phyloP scores from a whole-genome alignment of 2,888 invertebrate species.

The Ormyrus nitidulus region DNA sequence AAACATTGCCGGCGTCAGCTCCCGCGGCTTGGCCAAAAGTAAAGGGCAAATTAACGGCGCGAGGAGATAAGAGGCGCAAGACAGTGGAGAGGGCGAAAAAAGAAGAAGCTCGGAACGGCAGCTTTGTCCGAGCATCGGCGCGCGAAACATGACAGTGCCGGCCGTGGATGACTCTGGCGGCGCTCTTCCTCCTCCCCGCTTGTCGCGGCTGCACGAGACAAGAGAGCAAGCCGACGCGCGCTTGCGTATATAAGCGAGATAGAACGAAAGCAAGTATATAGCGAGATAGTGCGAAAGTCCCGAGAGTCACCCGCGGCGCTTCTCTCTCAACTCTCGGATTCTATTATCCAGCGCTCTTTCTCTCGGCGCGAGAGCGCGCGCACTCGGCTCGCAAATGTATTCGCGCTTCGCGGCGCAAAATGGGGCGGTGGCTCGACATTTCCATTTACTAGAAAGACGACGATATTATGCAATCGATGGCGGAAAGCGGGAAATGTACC shows the following conservation, averaged over 20 bases:
- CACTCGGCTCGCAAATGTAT: conserved; percentile 53
- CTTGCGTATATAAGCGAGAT: background rate
- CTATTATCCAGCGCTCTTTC: conserved; percentile 47
- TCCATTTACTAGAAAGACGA: conserved; percentile 58
- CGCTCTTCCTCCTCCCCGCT: background rate
- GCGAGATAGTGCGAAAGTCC: conserved; percentile 5
- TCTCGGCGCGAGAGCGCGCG: background rate
- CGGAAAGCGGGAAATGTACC: conserved; percentile 42
- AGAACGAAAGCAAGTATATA: background rate
- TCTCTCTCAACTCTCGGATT: conserved; percentile 55
- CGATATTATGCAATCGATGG: conserved; percentile 57
- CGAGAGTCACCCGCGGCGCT: conserved; percentile 44
- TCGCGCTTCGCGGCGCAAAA: conserved; percentile 54
- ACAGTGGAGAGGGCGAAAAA: background rate
- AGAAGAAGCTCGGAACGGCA: background rate
- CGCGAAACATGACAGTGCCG: conserved; percentile 49
- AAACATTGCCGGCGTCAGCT: too few species aligned
- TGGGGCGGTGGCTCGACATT: conserved; percentile 58
- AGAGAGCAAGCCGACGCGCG: conserved; percentile 20
- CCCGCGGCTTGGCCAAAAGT: too few species aligned
- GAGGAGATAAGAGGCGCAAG: background rate
- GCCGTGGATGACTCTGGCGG: conserved; percentile 3
- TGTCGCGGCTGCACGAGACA: conserved; percentile 37
- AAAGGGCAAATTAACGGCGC: too few species aligned
- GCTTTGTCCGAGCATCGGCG: conserved; percentile 50